Evolutionary conservation across 2,888 invertebrate genomes (phyloP).

Genomic region (Hyppa rectilinea): DNA sequence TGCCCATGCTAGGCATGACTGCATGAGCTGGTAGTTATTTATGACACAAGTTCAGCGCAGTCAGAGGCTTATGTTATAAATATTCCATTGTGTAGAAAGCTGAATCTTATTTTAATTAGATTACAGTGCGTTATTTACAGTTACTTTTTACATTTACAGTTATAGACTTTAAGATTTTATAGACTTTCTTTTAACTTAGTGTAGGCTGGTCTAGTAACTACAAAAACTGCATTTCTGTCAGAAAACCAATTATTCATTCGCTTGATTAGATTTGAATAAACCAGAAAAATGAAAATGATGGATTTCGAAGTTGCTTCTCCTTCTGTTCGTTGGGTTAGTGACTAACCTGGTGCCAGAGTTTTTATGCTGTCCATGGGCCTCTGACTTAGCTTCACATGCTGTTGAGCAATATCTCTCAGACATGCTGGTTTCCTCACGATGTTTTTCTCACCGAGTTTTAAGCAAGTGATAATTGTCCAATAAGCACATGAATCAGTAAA

Average conservation of each 20-base stretch:
- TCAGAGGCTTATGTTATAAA: neutral
- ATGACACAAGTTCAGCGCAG: constrained; percentile 9
- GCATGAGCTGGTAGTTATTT: constrained; percentile 38
- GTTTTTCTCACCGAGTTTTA: too few relatives aligned
- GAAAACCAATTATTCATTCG: neutral
- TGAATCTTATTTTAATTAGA: neutral
- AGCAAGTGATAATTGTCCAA: too few relatives aligned
- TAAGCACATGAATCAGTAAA: too few relatives aligned
- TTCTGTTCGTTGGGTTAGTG: too few relatives aligned
- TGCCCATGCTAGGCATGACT: constrained; percentile 13
- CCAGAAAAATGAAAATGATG: neutral
- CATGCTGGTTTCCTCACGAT: too few relatives aligned
- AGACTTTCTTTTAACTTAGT: neutral
- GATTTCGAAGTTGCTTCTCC: neutral
- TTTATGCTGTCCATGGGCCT: too few relatives aligned
- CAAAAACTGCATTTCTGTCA: neutral
- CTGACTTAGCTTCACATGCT: too few relatives aligned
- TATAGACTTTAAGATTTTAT: neutral
- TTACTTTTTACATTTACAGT: too few relatives aligned
- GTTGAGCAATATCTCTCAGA: too few relatives aligned
- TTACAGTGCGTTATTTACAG: neutral
- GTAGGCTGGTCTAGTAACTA: neutral
- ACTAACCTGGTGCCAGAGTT: too few relatives aligned
- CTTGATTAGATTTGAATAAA: neutral
- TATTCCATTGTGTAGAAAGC: neutral